Conservation (phyloP, 2,797 vertebrate genomes). For the Crenichthys baileyi region DNA sequence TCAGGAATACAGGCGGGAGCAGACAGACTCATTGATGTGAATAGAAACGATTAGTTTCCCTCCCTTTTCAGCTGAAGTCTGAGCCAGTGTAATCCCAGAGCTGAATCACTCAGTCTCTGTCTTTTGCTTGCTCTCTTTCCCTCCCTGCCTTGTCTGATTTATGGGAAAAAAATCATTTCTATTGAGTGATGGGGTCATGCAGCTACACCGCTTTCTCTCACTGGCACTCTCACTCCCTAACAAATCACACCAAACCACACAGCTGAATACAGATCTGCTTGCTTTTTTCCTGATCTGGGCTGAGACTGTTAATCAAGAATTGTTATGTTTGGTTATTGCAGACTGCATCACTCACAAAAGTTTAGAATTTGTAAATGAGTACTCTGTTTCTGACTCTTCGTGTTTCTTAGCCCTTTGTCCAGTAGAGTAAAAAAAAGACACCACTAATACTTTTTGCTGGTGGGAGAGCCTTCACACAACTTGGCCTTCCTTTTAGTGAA, state of each 20-base stretch:
- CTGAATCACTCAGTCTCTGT: conserved; percentile 66
- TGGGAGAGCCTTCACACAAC: conserved; percentile 33
- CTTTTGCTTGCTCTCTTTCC: conserved; percentile 44
- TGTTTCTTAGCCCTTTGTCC: conserved; percentile 18
- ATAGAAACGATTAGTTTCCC: conserved; percentile 70
- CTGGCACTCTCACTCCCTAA: conserved; percentile 45
- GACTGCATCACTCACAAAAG: not conserved
- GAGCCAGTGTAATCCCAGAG: conserved; percentile 59
- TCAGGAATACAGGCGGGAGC: conserved; percentile 50
- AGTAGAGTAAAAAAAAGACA: conserved; percentile 38
- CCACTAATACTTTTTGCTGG: conserved; percentile 54
- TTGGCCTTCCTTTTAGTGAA: conserved; percentile 36
- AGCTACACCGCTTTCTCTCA: conserved; percentile 43
- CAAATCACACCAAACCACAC: conserved; percentile 33
- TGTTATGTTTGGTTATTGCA: not conserved
- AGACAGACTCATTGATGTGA: conserved; percentile 59
- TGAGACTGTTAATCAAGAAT: conserved; percentile 14
- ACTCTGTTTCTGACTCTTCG: not conserved
- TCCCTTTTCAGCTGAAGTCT: conserved; percentile 59
- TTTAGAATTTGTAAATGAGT: not conserved
- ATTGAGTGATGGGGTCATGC: conserved; percentile 71
- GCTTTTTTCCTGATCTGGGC: conserved; percentile 44
- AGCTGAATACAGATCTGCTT: conserved; percentile 33
- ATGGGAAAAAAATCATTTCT: conserved; percentile 72
- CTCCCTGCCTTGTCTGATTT: conserved; percentile 66